These are phyloP conservation scores for Spea bombifrons DNA, from an alignment of 2,113 vertebrate genomes.

Conservation along the genomic window DNA sequence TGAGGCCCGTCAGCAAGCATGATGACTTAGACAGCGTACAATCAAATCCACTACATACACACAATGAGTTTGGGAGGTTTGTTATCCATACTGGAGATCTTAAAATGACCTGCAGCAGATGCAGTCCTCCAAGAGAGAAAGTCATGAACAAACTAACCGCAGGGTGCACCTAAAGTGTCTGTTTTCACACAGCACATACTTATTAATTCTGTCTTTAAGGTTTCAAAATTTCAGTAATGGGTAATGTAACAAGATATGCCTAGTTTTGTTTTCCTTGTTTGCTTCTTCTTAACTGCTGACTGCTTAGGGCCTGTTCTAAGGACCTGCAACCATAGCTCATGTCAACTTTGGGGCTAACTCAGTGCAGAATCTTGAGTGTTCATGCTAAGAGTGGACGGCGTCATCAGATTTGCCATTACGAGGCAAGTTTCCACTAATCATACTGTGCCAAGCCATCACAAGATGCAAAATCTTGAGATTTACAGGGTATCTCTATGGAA, in stretches of 20 bases:
- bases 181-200: constrained; percentile 17
- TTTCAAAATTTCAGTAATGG: not conserved
- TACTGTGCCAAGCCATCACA: too few relatives aligned
- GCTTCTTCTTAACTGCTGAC: too few relatives aligned
- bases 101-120: constrained; percentile 48
- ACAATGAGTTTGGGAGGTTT: constrained; percentile 35
- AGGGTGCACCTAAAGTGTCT: constrained; percentile 23
- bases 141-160: constrained; percentile 12
- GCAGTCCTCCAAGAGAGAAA: constrained; percentile 27
- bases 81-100: rapidly evolving
- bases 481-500: too few relatives aligned
- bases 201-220: constrained; percentile 26
- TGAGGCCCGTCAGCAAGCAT: constrained; percentile 26
- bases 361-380: too few relatives aligned
- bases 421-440: too few relatives aligned
- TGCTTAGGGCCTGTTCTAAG: too few relatives aligned
- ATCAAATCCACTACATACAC: constrained; percentile 49
- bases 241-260: not conserved
- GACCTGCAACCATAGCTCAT: too few relatives aligned
- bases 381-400: too few relatives aligned
- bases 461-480: too few relatives aligned
- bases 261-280: not conserved
- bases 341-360: too few relatives aligned
- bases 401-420: too few relatives aligned
- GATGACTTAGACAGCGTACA: constrained; percentile 47